Evolutionary conservation across 2,113 vertebrate genomes (phyloP).

Genomic region (Centropus bengalensis): DNA sequence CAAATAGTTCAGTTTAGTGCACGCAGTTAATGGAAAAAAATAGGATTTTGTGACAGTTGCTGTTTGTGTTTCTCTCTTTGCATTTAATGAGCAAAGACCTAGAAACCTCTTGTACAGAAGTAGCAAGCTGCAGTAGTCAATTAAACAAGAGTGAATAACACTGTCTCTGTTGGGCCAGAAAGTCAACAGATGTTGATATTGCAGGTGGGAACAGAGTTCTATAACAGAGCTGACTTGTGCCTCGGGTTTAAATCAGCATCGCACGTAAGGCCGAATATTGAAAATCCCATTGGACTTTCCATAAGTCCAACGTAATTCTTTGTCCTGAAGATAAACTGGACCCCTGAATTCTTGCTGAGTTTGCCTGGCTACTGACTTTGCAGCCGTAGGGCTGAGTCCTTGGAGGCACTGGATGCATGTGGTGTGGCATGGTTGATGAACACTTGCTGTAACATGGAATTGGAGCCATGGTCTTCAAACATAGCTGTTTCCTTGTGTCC

Average conservation of each 20-base stretch:
- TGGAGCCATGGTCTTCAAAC: neutral
- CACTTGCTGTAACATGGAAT: neutral
- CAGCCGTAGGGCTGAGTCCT: fast-evolving
- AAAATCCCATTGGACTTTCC: neutral
- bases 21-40: neutral
- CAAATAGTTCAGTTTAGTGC: neutral
- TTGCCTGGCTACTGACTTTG: neutral
- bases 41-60: neutral
- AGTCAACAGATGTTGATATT: neutral
- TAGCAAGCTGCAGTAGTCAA: neutral
- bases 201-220: neutral
- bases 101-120: neutral
- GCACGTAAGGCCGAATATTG: neutral
- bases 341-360: neutral
- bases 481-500: neutral
- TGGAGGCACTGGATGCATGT: neutral
- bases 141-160: neutral
- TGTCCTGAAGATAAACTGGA: neutral
- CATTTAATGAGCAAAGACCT: neutral
- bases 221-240: neutral
- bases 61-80: neutral
- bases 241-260: neutral
- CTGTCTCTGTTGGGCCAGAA: neutral
- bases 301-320: neutral
- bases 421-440: fast-evolving